These are phyloP conservation scores for Bovichtus variegatus DNA, from an alignment of 2,797 vertebrate species.

Conservation along the genomic window DNA sequence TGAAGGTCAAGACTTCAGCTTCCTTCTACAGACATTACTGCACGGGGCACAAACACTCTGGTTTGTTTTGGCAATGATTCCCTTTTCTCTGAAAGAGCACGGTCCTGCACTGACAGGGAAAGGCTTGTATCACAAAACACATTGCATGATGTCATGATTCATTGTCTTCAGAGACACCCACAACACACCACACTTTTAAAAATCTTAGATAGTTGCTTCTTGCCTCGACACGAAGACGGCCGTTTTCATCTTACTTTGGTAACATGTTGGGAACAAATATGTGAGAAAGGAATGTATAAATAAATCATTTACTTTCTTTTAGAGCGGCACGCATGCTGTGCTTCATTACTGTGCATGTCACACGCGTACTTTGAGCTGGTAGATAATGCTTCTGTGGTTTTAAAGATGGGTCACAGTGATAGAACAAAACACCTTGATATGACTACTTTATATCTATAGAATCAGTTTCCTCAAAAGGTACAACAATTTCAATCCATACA, in stretches of 20 bases:
- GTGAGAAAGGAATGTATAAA: constrained; percentile 76
- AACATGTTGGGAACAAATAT: constrained; percentile 75
- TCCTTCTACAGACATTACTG: constrained; percentile 47
- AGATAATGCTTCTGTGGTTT: constrained; percentile 72
- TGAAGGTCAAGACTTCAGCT: constrained; percentile 69
- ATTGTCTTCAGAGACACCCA: constrained; percentile 79
- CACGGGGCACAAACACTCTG: constrained; percentile 51
- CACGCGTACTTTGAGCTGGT: constrained; percentile 75
- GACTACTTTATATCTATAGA: constrained; percentile 43
- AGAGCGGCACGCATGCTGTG: constrained; percentile 64
- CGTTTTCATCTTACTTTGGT: constrained; percentile 77
- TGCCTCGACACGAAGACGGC: constrained; percentile 68
- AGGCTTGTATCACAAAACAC: constrained; percentile 78
- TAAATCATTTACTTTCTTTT: constrained; percentile 80
- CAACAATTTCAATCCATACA: constrained; percentile 3
- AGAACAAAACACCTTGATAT: constrained; percentile 59
- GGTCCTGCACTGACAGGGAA: constrained; percentile 69
- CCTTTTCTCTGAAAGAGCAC: constrained; percentile 58
- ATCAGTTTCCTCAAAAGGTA: constrained; percentile 38
- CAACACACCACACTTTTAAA: constrained; percentile 75
- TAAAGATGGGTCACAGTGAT: constrained; percentile 65
- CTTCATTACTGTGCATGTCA: constrained; percentile 77
- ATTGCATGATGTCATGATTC: constrained; percentile 76
- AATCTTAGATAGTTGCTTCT: constrained; percentile 61
- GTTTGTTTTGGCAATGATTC: constrained; percentile 75